Conservation (phyloP, 2,797 vertebrate species). For the Pseudocheirus occidentalis region DNA sequence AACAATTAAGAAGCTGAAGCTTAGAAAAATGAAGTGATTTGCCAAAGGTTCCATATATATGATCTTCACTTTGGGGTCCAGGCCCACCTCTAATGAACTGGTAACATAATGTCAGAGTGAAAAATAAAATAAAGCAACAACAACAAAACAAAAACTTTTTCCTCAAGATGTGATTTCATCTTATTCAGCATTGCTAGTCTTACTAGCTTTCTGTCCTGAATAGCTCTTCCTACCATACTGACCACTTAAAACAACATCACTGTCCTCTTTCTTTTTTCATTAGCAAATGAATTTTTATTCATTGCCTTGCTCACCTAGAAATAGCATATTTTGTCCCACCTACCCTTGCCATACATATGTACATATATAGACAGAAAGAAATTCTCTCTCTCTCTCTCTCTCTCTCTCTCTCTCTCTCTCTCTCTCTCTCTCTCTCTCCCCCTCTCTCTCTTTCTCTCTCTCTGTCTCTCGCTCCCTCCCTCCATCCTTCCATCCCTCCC, state of each 20-base stretch:
- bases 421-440: too few relatives aligned
- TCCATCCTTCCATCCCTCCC: too few relatives aligned
- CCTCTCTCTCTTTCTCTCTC: too few relatives aligned
- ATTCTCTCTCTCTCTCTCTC: too few relatives aligned
- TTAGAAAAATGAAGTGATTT: not conserved
- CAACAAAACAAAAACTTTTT: not conserved
- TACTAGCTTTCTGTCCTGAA: not conserved
- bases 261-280: not conserved
- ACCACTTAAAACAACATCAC: not conserved
- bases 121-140: not conserved
- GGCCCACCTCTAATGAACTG: not conserved
- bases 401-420: too few relatives aligned
- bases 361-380: too few relatives aligned
- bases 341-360: not conserved
- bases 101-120: not conserved
- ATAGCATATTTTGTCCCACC: not conserved
- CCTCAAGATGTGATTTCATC: not conserved
- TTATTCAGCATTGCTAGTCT: not conserved
- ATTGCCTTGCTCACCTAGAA: not conserved
- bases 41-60: not conserved
- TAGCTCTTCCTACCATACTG: not conserved
- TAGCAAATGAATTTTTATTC: not conserved
- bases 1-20: not conserved
- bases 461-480: too few relatives aligned
- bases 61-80: not conserved